These are phyloP conservation scores for Siniperca obscura DNA, from an alignment of 2,797 vertebrate genomes.

Conservation along the genomic window DNA sequence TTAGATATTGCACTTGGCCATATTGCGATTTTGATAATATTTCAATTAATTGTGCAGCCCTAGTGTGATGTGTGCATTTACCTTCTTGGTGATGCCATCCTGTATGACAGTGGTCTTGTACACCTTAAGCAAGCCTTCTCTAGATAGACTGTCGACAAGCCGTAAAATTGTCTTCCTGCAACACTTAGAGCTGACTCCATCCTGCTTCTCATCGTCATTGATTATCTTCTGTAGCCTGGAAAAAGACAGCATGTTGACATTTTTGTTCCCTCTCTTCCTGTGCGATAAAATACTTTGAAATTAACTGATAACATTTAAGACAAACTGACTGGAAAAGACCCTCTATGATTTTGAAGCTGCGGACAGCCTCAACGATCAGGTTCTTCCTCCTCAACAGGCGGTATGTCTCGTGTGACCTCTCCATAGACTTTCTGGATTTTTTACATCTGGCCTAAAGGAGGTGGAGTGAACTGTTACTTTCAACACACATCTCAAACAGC, in stretches of 20 bases:
- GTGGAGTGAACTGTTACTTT: not conserved
- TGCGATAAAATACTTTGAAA: not conserved
- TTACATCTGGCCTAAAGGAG: constrained; percentile 12
- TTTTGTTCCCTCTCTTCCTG: not conserved
- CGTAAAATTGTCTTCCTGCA: constrained; percentile 96
- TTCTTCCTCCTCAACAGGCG: constrained; percentile 94
- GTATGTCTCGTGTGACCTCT: constrained; percentile 79
- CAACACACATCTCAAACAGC: not conserved
- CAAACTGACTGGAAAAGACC: constrained; percentile 91
- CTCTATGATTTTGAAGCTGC: constrained; percentile 90
- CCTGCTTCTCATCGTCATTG: constrained; percentile 91
- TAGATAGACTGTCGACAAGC: constrained; percentile 87
- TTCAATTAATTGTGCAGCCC: no score
- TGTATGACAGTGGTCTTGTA: constrained; percentile 92
- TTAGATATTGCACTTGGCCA: no score
- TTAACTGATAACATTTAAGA: accelerated
- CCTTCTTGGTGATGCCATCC: constrained; percentile 93
- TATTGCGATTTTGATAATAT: no score
- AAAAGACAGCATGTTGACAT: not conserved
- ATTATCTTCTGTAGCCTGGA: constrained; percentile 96
- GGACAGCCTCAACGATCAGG: constrained; percentile 93
- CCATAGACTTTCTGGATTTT: not conserved
- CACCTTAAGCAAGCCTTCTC: constrained; percentile 90
- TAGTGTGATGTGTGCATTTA: constrained; percentile 43
- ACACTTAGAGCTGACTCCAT: constrained; percentile 91